phyloP scores from a whole-genome alignment of 2,113 vertebrate species.

The Stegostoma tigrinum region DNA sequence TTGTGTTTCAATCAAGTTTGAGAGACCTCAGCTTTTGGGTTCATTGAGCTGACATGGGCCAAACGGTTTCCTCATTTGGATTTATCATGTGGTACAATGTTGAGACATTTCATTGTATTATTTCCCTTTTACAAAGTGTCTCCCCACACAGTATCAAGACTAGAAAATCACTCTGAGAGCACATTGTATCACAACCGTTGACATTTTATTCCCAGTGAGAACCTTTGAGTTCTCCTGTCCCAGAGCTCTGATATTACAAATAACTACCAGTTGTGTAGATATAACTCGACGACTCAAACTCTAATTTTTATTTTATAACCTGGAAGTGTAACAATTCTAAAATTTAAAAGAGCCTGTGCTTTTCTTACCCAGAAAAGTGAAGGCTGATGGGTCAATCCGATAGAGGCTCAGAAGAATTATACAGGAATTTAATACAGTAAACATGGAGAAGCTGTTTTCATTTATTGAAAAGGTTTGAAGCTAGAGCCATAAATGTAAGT shows the following conservation, averaged over 20 bases:
- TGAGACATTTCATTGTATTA: neutral
- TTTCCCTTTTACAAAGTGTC: no score
- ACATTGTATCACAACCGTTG: neutral
- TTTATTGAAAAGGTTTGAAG: neutral
- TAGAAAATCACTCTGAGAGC: neutral
- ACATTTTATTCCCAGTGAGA: neutral
- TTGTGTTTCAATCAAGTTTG: neutral
- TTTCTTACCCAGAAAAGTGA: neutral
- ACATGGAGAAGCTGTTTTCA: neutral
- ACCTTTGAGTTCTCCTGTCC: neutral
- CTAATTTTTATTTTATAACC: neutral
- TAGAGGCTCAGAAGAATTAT: neutral
- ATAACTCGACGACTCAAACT: neutral
- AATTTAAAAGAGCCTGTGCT: neutral
- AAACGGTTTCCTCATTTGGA: neutral
- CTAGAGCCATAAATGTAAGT: neutral
- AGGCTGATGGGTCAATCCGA: neutral
- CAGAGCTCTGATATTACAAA: neutral
- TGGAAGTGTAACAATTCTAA: neutral
- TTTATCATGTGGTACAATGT: neutral
- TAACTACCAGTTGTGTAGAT: neutral
- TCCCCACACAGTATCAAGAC: neutral
- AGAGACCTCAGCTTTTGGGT: neutral
- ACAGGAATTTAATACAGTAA: neutral
- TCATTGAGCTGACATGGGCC: neutral